Base-by-base conservation (phyloP, 2,797 vertebrate genomes). In the Peromyscus eremicus region DNA sequence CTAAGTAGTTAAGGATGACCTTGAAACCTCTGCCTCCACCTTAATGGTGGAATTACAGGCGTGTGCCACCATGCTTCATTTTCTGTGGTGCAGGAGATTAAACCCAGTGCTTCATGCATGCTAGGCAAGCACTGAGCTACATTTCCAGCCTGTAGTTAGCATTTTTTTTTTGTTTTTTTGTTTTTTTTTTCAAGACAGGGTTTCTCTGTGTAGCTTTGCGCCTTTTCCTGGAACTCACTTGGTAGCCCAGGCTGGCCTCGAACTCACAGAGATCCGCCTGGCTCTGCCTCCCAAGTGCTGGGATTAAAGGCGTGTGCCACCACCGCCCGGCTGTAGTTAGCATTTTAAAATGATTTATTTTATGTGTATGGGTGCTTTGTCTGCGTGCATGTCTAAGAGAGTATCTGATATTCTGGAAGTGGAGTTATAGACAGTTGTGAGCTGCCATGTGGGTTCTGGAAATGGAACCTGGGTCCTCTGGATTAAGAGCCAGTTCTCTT, bases 281-380 rank as follows among this genome's bases (percentile, higher is more conserved):
- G n/a, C n/a, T n/a, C n/a, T n/a, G n/a, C n/a, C n/a, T n/a, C n/a
- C n/a, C n/a, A n/a, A n/a, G n/a, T n/a, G n/a, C n/a, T n/a, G n/a
- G n/a, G n/a, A n/a, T n/a, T n/a, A n/a, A n/a, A n/a, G n/a, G n/a
- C n/a, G n/a, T n/a, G n/a, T n/a, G n/a, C n/a, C n/a, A n/a, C n/a
- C n/a, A n/a, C n/a, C n/a, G n/a, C n/a, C n/a, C n/a, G n/a, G n/a
- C 32, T 49, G 52, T 77, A 95, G 82, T 89, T 49, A 55, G 52
- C 79, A 37, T n/a, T 81, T 57, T 17, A 76, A 75, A 76, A 76
- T 27, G 43, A 25, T 23, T 73, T 43, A 27, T 75, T 76, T 46
- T 76, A 7, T 76, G 73, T 46, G 21, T 76, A 16, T 76, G 73
- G 40, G 40, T 46, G 40, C 43, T 76, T 76, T 76, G 40, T 76